These are phyloP conservation scores for Artibeus lituratus DNA, from an alignment of 2,797 vertebrate genomes.

Conservation along the genomic window DNA sequence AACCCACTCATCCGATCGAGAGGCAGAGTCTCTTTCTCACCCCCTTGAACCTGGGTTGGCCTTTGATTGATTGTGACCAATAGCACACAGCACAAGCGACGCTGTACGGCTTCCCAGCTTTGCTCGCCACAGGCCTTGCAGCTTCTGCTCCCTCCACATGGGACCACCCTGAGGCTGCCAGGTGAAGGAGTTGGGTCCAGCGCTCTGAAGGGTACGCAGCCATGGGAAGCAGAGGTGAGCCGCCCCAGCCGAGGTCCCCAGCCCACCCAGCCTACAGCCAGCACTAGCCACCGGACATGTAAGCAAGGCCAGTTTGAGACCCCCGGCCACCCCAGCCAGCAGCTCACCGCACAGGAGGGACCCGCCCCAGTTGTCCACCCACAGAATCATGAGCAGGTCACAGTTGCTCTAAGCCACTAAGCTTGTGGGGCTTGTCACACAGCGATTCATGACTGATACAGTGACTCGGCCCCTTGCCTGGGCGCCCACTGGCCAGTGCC, in stretches of 20 bases:
- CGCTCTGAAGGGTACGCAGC: background rate
- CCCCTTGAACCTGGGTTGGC: background rate
- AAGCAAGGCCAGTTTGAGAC: background rate
- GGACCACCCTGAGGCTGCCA: background rate
- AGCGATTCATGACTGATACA: background rate
- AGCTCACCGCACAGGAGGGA: background rate
- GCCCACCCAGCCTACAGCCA: background rate
- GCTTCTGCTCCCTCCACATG: background rate
- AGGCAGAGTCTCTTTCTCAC: background rate
- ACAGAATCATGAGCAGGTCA: background rate
- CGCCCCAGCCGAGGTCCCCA: background rate
- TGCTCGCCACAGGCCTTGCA: accelerated
- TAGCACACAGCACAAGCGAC: accelerated
- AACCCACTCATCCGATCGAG: background rate
- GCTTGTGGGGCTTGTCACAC: background rate
- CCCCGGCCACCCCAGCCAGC: background rate
- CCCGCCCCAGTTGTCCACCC: background rate
- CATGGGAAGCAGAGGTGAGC: background rate
- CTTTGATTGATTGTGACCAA: background rate
- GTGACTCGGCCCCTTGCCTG: accelerated
- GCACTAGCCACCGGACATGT: background rate
- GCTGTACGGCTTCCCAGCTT: background rate
- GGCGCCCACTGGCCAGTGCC: background rate
- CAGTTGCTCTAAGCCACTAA: background rate
- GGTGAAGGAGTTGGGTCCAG: background rate